Base-by-base conservation (phyloP, 2,797 vertebrate genomes). In the Phyllotis vaccarum region DNA sequence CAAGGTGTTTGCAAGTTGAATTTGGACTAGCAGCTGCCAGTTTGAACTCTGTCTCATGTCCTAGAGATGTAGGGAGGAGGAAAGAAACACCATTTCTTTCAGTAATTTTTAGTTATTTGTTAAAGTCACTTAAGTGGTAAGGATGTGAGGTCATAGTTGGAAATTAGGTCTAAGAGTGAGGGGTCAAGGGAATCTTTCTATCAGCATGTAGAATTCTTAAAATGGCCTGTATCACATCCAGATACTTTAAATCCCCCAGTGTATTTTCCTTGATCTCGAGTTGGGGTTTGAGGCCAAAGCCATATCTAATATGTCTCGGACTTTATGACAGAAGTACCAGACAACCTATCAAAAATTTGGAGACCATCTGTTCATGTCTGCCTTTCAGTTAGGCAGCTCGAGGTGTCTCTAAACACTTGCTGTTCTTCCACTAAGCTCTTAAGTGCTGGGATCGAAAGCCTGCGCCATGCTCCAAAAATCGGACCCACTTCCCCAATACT, bases 41-140 rank as follows among this genome's bases (percentile, higher is more conserved):
- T 80, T 70, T 85, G 52, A 86, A 89, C 58, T 85, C 75, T 68
- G 21, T 9, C 3, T 64, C 40, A 58, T 7, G 56, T 66, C 58
- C 68, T 66, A 72, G 76, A 43, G 34, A 78, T 86, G 66, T 64
- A 43, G 58, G 46, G 60, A 12, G 1, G 13, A 58, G 78, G 52
- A 93, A 81, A 76, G 40, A n/a, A n/a, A 7, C 72, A 66, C 31
- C 80, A 4, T 87, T 83, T 37, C 52, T 27, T 90, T 46, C 14
- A n/a, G 21, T 80, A 8, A 79, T 37, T 88, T 91, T 93, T 46
- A 83, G 72, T 62, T 66, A 34, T 80, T 72, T 91, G 70, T 80
- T 60, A 66, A 90, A 66, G 40, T 79, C 64, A 87, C 11, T 46
- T n/a, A 34, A n/a, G 60, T 86, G 17, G 64, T n/a, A 79, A 93